Evolutionary conservation across 2,113 vertebrate genomes (phyloP), one percentile per base, ranked within the genome.

Genomic region (Scopus umbretta): DNA sequence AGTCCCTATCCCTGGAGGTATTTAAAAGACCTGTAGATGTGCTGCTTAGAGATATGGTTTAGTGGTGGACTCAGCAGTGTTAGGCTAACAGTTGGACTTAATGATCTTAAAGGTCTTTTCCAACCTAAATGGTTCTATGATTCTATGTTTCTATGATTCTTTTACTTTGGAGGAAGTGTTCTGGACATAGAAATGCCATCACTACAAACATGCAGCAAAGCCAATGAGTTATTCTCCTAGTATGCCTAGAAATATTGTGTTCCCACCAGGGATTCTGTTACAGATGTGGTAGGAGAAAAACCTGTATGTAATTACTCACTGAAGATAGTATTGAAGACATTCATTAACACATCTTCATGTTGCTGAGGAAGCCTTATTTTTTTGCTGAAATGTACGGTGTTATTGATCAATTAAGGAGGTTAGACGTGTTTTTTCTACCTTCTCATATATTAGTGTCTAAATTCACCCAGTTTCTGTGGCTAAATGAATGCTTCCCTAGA

Each of bases 161-260:
- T 81, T 45, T 56, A 34, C 20, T 78, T 83, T 18, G 6, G 30
- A 78, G 17, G 55, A 70, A 38, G 4, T 70, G 3, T 70, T 80
- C 38, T 78, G 29, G 55, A 20, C 32, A 32, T 21, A 45, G 3
- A 65, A 19, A 56, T 76, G 16, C 29, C 53, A 68, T n/a, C 45
- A 29, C 14, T 58, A 27, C 45, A 66, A 76, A 36, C 9, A 42
- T 10, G 20, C 6, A 62, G 40, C 10, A 61, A 16, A 90, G 11
- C 13, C 4, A 32, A 15, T 0, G 2, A 16, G 4, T 70, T 17
- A 42, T 13, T 5, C 22, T 56, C 5, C 4, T 2, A 25, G 9
- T 42, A 38, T n/a, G 12, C 32, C 53, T 3, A 3, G 11, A 7
- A 83, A 21, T 40, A 23, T 8, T 18, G 43, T 74, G 42, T 22